Evolutionary conservation across 2,797 vertebrate genomes (phyloP).

Genomic region (Typhlichthys subterraneus): DNA sequence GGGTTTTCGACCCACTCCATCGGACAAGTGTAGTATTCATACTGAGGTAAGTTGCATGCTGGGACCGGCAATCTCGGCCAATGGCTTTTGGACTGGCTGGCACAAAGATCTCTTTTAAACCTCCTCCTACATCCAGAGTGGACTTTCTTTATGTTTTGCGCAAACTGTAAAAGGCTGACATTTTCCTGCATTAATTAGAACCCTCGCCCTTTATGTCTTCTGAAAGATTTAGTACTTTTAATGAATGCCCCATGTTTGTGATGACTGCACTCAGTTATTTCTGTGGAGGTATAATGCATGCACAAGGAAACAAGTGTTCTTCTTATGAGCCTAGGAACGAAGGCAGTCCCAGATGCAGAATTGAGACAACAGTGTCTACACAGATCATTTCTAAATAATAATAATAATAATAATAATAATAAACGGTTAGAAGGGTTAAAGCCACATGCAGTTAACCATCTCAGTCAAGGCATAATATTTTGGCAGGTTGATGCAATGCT

Average conservation of each 20-base stretch:
- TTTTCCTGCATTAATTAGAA: constrained; percentile 78
- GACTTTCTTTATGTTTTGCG: constrained; percentile 75
- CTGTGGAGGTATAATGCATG: constrained; percentile 60
- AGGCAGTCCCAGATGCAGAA: constrained; percentile 7
- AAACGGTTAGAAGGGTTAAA: constrained; percentile 53
- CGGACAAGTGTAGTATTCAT: constrained; percentile 84
- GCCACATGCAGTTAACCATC: constrained; percentile 35
- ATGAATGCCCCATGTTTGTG: constrained; percentile 64
- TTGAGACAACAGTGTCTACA: constrained; percentile 20
- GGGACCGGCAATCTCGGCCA: constrained; percentile 83
- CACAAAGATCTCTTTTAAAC: constrained; percentile 95
- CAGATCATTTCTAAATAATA: constrained; percentile 30
- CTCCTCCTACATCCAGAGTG: constrained; percentile 86
- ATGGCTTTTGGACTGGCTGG: constrained; percentile 77
- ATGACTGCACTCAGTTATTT: constrained; percentile 63
- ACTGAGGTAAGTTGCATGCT: constrained; percentile 79
- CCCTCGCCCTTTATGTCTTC: constrained; percentile 65
- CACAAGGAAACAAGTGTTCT: constrained; percentile 35
- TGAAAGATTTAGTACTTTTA: constrained; percentile 69
- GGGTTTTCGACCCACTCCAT: constrained; percentile 73
- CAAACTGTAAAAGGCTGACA: constrained; percentile 75
- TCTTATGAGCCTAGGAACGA: constrained; percentile 27
- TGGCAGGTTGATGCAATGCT: constrained; percentile 53
- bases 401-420: too few relatives aligned
- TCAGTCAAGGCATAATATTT: constrained; percentile 54